A percentile compares a stretch with the other conserved stretches of the same genome.
phyloP scores from a whole-genome alignment of 2,888 invertebrate genomes.

The Lamproptera curius region DNA sequence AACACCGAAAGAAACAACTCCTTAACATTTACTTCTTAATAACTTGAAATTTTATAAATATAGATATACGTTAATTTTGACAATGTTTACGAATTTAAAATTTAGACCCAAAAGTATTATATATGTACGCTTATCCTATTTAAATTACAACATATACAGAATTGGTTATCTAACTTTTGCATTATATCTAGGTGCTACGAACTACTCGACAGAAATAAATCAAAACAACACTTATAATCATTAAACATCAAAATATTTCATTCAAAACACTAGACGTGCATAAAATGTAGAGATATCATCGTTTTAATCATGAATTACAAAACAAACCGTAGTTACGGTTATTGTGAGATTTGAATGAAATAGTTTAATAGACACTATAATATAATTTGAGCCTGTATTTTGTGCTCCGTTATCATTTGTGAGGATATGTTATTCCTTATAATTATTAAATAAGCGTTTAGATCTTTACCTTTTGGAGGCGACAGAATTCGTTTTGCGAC shows the following conservation, averaged over 20 bases:
- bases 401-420: conserved; percentile 61
- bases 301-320: too few relatives aligned
- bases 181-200: conserved; percentile 10
- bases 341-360: conserved; percentile 44
- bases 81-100: neutral
- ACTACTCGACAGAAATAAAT: conserved; percentile 13
- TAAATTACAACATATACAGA: conserved; percentile 17
- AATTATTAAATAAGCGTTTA: conserved; percentile 34
- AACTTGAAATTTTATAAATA: too few relatives aligned
- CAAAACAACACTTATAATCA: conserved; percentile 14
- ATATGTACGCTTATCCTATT: conserved; percentile 13
- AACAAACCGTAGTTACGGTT: too few relatives aligned
- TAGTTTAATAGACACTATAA: conserved; percentile 45
- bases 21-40: too few relatives aligned
- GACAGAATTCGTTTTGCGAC: too few relatives aligned
- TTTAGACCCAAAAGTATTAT: conserved; percentile 9
- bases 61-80: too few relatives aligned
- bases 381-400: conserved; percentile 64
- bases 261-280: conserved; percentile 9
- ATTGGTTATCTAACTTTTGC: conserved; percentile 3
- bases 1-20: too few relatives aligned
- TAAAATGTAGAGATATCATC: neutral
- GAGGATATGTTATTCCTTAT: conserved; percentile 72
- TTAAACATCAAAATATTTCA: conserved; percentile 22
- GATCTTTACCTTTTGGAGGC: too few relatives aligned